Conservation (phyloP, 2,113 vertebrate species). For the Albula goreensis region DNA sequence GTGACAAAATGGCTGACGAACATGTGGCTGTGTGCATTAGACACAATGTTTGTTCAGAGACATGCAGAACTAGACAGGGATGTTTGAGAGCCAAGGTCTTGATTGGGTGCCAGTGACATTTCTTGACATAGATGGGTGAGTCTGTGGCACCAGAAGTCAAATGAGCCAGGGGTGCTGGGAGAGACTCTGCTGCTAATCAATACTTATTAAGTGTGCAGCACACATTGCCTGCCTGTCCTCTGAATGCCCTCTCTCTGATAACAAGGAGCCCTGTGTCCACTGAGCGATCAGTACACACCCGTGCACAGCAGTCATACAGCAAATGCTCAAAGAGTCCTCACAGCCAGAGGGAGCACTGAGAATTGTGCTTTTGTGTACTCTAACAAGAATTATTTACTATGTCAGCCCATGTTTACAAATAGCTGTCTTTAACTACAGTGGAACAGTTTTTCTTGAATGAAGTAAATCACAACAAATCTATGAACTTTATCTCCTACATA, state of each 20-base stretch:
- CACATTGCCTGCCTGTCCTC: constrained; percentile 34
- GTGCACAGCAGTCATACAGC: background rate
- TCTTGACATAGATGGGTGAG: background rate
- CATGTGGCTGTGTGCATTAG: background rate
- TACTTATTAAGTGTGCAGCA: constrained; percentile 40
- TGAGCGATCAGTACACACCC: constrained; percentile 8
- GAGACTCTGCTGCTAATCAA: constrained; percentile 25
- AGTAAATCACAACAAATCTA: background rate
- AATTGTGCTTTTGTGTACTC: background rate
- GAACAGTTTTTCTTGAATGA: background rate
- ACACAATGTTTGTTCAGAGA: constrained; percentile 14
- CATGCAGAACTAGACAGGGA: background rate
- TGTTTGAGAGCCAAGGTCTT: background rate
- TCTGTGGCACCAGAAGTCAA: background rate
- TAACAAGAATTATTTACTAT: background rate
- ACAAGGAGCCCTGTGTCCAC: constrained; percentile 24
- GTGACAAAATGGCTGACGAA: background rate
- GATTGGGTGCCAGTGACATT: background rate
- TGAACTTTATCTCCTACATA: background rate
- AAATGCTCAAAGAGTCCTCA: background rate
- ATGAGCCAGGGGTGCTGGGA: background rate
- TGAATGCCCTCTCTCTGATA: constrained; percentile 34
- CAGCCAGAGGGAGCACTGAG: background rate
- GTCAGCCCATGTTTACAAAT: background rate
- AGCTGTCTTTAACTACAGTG: background rate